A percentile compares a stretch with the other conserved stretches of the same genome.
These are phyloP conservation scores for Cephus nigrinus DNA, from an alignment of 2,888 invertebrate genomes.

Conservation along the genomic window DNA sequence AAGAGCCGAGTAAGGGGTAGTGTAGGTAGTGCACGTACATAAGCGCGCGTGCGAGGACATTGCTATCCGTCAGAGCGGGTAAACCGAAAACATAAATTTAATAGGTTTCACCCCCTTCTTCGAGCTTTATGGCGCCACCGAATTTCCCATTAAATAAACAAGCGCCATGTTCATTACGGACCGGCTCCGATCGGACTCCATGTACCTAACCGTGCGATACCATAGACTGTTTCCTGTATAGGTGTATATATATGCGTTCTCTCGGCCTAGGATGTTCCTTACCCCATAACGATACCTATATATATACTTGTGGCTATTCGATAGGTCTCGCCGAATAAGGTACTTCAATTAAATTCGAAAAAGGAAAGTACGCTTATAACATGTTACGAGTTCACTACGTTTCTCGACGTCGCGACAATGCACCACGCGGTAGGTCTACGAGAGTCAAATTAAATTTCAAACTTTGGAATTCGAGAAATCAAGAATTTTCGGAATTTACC, in stretches of 20 bases:
- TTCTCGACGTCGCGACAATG: background rate
- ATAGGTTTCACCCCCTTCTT: conserved; percentile 62
- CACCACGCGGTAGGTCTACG: background rate
- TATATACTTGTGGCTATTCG: background rate
- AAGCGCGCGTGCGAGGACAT: conserved; percentile 56
- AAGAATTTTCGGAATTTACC: background rate
- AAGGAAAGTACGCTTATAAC: background rate
- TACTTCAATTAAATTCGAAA: background rate
- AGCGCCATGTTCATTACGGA: conserved; percentile 63
- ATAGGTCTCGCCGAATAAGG: background rate
- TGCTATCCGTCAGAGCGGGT: conserved; percentile 66
- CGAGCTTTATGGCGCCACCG: conserved; percentile 65
- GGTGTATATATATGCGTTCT: background rate
- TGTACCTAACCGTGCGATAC: conserved; percentile 1
- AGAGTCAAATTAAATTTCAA: background rate
- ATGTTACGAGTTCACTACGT: background rate
- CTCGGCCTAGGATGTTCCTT: background rate
- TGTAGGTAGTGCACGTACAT: conserved; percentile 16
- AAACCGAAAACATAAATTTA: conserved; percentile 66
- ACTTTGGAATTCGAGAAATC: background rate
- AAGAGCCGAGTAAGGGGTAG: conserved; percentile 21
- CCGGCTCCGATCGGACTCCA: conserved; percentile 27
- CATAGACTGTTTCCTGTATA: background rate
- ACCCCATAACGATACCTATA: background rate
- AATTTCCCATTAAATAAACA: conserved; percentile 67